Evolutionary conservation across 2,888 invertebrate genomes (phyloP), one percentile per base, ranked within the genome.

Genomic region (Steinernema scapterisci): DNA sequence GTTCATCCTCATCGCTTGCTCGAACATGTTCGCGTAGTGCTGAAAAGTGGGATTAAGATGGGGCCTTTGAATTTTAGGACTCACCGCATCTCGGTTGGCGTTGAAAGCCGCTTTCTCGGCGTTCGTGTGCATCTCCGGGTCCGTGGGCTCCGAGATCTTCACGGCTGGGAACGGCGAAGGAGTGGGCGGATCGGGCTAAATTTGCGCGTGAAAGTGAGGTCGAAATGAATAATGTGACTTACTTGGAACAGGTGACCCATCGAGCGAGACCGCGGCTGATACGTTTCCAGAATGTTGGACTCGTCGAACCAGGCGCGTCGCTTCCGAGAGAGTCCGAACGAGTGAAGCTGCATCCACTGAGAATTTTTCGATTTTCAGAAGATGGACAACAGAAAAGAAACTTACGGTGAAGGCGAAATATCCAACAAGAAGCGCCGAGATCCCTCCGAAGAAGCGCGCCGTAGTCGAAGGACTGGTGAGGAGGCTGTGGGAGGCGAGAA

Each of bases 1-100:
- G 51, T 79, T 80, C 78, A 81, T 77, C 25, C 79, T 79, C 38
- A 82, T 71, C 23, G 83, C 83, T 56, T 81, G 76, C 72, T 81
- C 79, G 76, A 82, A 84, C 83, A 83, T 83, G 77, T 84, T 82
- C 45, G 80, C 83, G 75, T 84, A 84, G 77, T 84, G 84, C 82
- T 83, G 76, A 52, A 54, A 54, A 54, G 2, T 23, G 21, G 7
- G 13, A 3, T 23, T 23, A 3, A 3, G 19, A 21, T 3, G 5
- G 23, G 21, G 5, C 5, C 54, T 48, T 48, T 48, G 54, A 54
- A 25, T 3, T 48, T 2, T 3, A 6, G 5, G 54, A 19, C 54
- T 25, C 21, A 54, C 54, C 11, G 21, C 25, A 21, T 54, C 54
- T 3, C 54, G 7, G 21, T 54, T 54, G 13, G 54, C 54, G 13